phyloP scores from a whole-genome alignment of 2,888 invertebrate species.

The Acronicta aceris region DNA sequence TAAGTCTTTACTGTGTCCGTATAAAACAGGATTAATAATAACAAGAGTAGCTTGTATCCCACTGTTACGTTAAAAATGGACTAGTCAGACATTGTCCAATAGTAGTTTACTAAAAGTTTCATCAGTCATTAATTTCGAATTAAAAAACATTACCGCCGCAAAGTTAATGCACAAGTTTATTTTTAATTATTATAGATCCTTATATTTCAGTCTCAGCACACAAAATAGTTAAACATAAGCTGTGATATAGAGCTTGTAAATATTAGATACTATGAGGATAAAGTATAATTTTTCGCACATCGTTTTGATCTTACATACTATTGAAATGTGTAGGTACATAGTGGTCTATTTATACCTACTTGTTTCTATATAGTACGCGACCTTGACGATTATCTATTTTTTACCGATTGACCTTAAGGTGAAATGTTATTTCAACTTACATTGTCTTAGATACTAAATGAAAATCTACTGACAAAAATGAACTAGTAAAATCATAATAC shows the following conservation, averaged over 20 bases:
- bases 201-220: constrained; percentile 65
- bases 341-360: constrained; percentile 37
- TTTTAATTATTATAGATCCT: constrained; percentile 29
- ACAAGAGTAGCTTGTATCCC: constrained; percentile 19
- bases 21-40: constrained; percentile 34
- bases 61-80: constrained; percentile 36
- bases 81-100: constrained; percentile 53
- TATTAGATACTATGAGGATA: constrained; percentile 66
- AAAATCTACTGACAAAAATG: too few relatives aligned
- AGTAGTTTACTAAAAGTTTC: constrained; percentile 25
- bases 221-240: constrained; percentile 78
- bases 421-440: constrained; percentile 5
- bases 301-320: constrained; percentile 41
- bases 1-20: constrained; percentile 29
- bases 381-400: neutral
- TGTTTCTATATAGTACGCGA: constrained; percentile 14
- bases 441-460: too few relatives aligned
- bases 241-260: constrained; percentile 88
- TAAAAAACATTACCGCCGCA: constrained; percentile 17
- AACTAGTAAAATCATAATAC: too few relatives aligned
- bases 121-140: constrained; percentile 23
- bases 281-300: constrained; percentile 53
- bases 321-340: constrained; percentile 42
- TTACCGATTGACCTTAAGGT: constrained; percentile 11
- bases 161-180: constrained; percentile 45